Conservation (phyloP, 2,797 vertebrate genomes). For the Phalloptychus januarius region DNA sequence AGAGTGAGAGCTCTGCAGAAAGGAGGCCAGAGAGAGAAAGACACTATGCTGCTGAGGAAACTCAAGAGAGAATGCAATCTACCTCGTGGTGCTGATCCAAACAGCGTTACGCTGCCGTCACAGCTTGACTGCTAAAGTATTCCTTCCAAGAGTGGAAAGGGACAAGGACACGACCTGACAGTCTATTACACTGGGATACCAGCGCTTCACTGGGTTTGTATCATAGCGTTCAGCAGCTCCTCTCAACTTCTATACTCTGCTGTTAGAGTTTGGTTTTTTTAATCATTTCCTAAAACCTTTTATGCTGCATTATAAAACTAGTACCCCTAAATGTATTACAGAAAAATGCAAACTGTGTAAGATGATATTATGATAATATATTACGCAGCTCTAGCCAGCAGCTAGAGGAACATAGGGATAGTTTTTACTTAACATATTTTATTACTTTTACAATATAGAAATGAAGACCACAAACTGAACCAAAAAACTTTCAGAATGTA, state of each 20-base stretch:
- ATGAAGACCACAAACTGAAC: neutral
- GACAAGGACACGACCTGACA: conserved; percentile 3
- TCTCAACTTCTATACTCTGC: neutral
- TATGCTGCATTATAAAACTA: neutral
- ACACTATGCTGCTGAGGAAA: neutral
- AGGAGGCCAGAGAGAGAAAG: neutral
- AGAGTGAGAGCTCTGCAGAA: neutral
- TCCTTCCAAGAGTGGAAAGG: neutral
- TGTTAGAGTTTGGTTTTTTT: neutral
- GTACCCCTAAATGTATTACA: neutral
- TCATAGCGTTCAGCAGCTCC: neutral
- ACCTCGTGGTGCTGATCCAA: neutral
- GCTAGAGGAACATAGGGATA: neutral
- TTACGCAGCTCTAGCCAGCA: neutral
- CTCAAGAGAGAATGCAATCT: neutral
- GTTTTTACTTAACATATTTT: neutral
- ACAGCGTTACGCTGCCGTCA: neutral
- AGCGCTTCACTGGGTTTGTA: conserved; percentile 1
- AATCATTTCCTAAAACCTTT: neutral
- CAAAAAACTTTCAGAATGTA: neutral
- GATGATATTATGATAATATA: neutral
- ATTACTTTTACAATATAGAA: neutral
- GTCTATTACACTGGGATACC: neutral
- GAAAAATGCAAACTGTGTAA: neutral
- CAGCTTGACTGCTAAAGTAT: neutral